A percentile compares a stretch with the other conserved stretches of the same genome.
These are phyloP conservation scores for Meiosimyza platycephala DNA, from an alignment of 2,888 invertebrate genomes.

Conservation along the genomic window DNA sequence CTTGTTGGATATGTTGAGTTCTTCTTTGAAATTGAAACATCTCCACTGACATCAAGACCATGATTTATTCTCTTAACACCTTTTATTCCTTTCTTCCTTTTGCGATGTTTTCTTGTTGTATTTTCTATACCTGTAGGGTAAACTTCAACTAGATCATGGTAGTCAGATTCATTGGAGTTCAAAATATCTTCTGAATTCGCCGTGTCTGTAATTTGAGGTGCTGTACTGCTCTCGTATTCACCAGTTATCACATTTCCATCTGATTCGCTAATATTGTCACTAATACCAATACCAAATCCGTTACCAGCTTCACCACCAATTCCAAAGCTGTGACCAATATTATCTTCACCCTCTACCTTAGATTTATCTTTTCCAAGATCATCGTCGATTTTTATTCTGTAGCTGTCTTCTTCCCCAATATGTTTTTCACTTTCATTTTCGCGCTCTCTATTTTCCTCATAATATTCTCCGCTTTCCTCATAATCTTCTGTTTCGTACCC, in stretches of 20 bases:
- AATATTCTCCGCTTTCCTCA: not conserved
- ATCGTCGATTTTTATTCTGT: not conserved
- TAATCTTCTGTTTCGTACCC: constrained; percentile 12
- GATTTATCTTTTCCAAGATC: not conserved
- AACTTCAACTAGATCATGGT: constrained; percentile 3
- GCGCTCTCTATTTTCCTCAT: no score
- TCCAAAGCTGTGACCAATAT: constrained; percentile 12
- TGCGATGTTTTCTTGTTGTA: constrained; percentile 33
- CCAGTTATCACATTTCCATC: constrained; percentile 22
- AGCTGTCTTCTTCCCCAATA: constrained; percentile 16
- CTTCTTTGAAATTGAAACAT: not conserved
- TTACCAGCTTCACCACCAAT: constrained; percentile 34
- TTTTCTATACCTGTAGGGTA: constrained; percentile 27
- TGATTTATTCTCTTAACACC: constrained; percentile 28
- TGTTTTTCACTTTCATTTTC: not conserved
- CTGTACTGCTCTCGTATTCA: constrained; percentile 16
- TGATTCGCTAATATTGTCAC: not conserved
- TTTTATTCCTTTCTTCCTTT: constrained; percentile 40
- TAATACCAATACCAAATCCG: constrained; percentile 28
- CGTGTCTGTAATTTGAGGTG: not conserved
- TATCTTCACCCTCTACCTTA: no score
- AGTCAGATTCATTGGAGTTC: constrained; percentile 32
- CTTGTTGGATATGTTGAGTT: constrained; percentile 16
- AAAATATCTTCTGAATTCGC: not conserved
- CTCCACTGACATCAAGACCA: not conserved